Evolutionary conservation across 2,113 vertebrate genomes (phyloP).

Genomic region (Clarias gariepinus): DNA sequence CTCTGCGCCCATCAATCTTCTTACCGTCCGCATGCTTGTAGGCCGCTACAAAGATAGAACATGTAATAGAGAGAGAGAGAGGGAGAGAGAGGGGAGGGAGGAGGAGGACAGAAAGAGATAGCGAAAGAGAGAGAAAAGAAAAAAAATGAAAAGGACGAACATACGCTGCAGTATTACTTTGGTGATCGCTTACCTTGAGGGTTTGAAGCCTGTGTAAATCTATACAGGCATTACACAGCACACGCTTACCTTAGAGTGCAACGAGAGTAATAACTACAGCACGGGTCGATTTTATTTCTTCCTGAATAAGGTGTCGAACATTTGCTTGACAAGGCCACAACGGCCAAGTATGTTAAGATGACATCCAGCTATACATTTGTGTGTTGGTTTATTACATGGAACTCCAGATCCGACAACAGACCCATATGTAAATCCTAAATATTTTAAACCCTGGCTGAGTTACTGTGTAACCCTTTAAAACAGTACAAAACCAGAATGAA

Average conservation of each 20-base stretch:
- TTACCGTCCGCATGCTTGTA: conserved; percentile 95
- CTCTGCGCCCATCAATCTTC: conserved; percentile 90
- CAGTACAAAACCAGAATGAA: background rate
- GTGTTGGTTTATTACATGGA: background rate
- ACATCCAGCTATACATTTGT: background rate
- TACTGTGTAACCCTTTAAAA: background rate
- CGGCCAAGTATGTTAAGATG: background rate
- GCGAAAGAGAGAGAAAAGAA: background rate
- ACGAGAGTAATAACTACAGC: conserved; percentile 12
- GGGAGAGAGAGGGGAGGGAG: too few relatives aligned
- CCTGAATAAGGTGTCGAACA: background rate
- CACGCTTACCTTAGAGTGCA: conserved; percentile 43
- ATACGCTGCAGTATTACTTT: conserved; percentile 41
- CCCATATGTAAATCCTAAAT: background rate
- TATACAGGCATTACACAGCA: conserved; percentile 32
- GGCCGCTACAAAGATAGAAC: conserved; percentile 78
- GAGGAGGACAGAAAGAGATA: background rate
- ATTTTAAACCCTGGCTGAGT: background rate
- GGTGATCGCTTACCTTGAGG: conserved; percentile 46
- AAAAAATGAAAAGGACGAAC: conserved; percentile 16
- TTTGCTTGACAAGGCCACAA: background rate
- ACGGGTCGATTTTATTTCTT: background rate
- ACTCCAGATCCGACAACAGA: background rate
- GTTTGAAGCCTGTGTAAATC: conserved; percentile 31
- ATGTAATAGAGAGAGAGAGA: conserved; percentile 39